Evolutionary conservation across 1,140 invertebrate genomes (phyloP).

Genomic region (Hycleus phaleratus): DNA sequence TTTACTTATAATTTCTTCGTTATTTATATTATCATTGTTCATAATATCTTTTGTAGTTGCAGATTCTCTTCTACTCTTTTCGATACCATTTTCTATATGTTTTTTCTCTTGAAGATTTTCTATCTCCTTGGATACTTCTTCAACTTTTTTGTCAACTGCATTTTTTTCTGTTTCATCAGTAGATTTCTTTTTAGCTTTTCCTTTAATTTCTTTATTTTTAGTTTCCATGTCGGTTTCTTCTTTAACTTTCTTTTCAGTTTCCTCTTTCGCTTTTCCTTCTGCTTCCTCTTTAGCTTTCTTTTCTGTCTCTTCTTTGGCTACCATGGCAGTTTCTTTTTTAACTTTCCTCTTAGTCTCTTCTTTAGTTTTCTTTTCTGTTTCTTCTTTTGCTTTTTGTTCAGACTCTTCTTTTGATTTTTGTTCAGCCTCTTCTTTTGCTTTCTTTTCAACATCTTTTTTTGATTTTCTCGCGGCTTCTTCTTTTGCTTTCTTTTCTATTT

Average conservation of each 20-base stretch:
- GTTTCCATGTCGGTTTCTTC: conserved; percentile 25
- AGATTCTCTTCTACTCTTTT: too few species aligned
- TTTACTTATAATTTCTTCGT: too few species aligned
- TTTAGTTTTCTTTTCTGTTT: conserved; percentile 18
- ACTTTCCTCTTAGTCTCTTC: conserved; percentile 19
- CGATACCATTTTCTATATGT: background rate
- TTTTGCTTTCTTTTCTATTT: conserved; percentile 21
- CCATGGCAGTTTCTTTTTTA: conserved; percentile 16
- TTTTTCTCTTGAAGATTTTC: conserved; percentile 13
- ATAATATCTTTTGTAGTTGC: too few species aligned
- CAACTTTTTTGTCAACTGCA: conserved; percentile 15
- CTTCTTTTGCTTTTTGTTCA: conserved; percentile 19
- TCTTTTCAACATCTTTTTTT: conserved; percentile 20
- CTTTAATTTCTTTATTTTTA: conserved; percentile 9
- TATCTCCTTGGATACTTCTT: conserved; percentile 16
- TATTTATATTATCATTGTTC: too few species aligned
- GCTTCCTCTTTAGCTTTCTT: conserved; percentile 27
- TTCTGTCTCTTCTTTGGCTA: conserved; percentile 19
- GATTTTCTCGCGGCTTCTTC: conserved; percentile 21
- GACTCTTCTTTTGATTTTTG: conserved; percentile 20
- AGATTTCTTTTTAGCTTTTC: conserved; percentile 9
- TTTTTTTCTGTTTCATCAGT: conserved; percentile 7
- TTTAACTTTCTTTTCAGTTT: conserved; percentile 13
- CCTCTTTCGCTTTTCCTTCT: conserved; percentile 14
- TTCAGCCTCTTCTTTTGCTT: conserved; percentile 17